Evolutionary conservation across 1,140 invertebrate species (phyloP), one percentile per base, ranked within the genome.

Genomic region (Drosophila nigromelanica): DNA sequence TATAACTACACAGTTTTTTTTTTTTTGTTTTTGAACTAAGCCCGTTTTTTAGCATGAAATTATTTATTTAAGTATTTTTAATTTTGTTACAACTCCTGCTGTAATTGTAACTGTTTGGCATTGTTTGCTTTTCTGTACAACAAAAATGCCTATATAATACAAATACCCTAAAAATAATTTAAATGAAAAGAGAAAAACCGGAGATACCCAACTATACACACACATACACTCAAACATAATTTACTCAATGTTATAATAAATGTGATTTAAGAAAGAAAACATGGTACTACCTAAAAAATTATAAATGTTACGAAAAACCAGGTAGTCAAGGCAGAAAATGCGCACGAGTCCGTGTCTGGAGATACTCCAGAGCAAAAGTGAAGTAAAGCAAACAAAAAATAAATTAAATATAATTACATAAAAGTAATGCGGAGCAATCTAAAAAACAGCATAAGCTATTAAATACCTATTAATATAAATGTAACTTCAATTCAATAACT

Each of bases 191-290:
- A 70, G 51, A 67, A 50, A 69, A 66, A 80, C 64, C 47, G 61
- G 58, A 80, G 45, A 63, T 39, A 48, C 63, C 71, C 64, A 62
- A 68, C 75, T 67, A 54, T 75, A 78, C 75, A 76, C 64, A 66
- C 64, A 63, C 55, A 73, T 77, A 81, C 75, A 87, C 83, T 86
- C 82, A 82, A 78, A 51, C 73, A 78, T 87, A 89, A 89, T 79
- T 89, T 89, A 87, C 82, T 87, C 82, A 87, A 87, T 87, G 82
- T 87, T 87, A 71, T 86, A 87, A 87, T 87, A 87, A 89, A 89
- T 87, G 82, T 87, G 82, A 87, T 87, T 87, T 87, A 87, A 89
- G 83, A 66, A 79, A 51, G 67, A 78, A 76, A 86, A 62, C 72
- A 78, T 75, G 80, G 78, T 76, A 80, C 76, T 80, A 75, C 74